Evolutionary conservation across 2,888 invertebrate genomes (phyloP).

Genomic region (Ferdinandea cuprea): DNA sequence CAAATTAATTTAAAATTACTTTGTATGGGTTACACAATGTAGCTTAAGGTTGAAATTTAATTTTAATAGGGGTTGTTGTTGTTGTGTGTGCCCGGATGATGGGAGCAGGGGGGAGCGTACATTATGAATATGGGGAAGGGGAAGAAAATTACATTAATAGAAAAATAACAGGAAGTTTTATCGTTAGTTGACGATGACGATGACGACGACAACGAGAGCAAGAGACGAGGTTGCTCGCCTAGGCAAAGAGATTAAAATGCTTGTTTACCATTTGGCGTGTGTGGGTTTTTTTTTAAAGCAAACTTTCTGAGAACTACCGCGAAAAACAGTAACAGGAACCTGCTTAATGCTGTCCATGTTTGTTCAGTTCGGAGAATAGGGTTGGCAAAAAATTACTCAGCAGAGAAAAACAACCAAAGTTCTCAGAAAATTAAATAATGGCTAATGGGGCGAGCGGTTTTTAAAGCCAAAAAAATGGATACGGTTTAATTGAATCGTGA

Average conservation of each 20-base stretch:
- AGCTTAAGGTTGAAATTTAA: slow-evolving; percentile 60
- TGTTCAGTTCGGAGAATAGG: not conserved
- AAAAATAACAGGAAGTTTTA: slow-evolving; percentile 67
- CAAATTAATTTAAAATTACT: slow-evolving; percentile 72
- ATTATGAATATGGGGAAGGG: too few species aligned
- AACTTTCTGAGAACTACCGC: too few species aligned
- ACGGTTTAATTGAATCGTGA: slow-evolving; percentile 9
- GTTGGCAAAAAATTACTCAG: not conserved
- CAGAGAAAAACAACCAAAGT: slow-evolving; percentile 26
- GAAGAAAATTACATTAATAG: slow-evolving; percentile 10
- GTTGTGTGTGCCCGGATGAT: not conserved
- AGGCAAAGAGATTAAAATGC: slow-evolving; percentile 41
- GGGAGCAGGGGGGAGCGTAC: not conserved
- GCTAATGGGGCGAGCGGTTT: slow-evolving; percentile 27
- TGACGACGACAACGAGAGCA: not conserved
- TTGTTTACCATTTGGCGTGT: slow-evolving; percentile 4
- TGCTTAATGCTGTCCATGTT: slow-evolving; percentile 25
- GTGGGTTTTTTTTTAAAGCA: slow-evolving; percentile 21
- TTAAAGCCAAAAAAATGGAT: slow-evolving; percentile 19
- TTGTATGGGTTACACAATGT: slow-evolving; percentile 61
- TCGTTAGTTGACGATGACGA: slow-evolving; percentile 44
- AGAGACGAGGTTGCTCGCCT: too few species aligned
- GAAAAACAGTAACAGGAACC: too few species aligned
- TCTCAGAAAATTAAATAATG: slow-evolving; percentile 37
- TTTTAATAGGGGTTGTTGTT: slow-evolving; percentile 54